A percentile compares a stretch with the other conserved stretches of the same genome.
phyloP scores from a whole-genome alignment of 2,888 invertebrate species.

The Dichetophora obliterata region DNA sequence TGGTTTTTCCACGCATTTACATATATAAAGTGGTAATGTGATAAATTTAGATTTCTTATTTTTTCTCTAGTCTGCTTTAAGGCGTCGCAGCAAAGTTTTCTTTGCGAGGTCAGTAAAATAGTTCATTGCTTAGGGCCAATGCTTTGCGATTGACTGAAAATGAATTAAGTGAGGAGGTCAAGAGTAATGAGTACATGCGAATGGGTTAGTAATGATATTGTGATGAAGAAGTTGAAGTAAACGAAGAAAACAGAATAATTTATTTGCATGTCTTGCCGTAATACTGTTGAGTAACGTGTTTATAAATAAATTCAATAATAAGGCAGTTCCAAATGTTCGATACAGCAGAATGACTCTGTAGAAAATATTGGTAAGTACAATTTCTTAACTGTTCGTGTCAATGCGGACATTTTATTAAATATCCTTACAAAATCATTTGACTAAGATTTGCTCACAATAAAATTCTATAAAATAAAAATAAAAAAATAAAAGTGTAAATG shows the following conservation, averaged over 20 bases:
- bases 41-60: neutral
- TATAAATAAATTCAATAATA: neutral
- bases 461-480: too few species aligned
- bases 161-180: neutral
- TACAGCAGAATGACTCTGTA: too few species aligned
- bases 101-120: neutral
- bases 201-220: neutral
- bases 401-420: too few species aligned
- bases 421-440: too few species aligned
- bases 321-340: too few species aligned
- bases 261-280: neutral
- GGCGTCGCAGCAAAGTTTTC: neutral
- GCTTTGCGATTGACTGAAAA: neutral
- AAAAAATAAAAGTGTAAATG: too few species aligned
- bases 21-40: too few species aligned
- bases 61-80: neutral
- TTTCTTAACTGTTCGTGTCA: too few species aligned
- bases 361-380: too few species aligned
- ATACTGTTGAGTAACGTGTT: neutral
- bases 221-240: neutral
- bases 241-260: neutral
- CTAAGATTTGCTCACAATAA: too few species aligned
- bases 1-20: too few species aligned
- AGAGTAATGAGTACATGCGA: neutral
- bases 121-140: conserved; percentile 11